Evolutionary conservation across 2,888 invertebrate genomes (phyloP).

Genomic region (Clepsis dumicolana): DNA sequence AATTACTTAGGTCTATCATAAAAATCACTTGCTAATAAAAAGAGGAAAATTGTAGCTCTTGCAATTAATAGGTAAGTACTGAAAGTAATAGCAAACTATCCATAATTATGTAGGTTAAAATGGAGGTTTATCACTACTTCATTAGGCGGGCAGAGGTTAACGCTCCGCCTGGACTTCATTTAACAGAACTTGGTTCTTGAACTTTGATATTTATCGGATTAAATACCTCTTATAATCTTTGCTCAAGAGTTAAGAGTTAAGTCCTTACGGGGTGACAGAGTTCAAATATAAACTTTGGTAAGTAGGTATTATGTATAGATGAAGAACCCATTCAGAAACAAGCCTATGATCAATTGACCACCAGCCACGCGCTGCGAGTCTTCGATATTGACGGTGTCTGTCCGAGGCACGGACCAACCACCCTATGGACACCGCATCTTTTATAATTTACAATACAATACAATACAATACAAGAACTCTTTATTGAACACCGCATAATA

Average conservation of each 20-base stretch:
- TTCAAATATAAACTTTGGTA: background rate
- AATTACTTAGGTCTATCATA: background rate
- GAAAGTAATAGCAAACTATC: background rate
- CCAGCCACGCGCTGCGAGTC: no score
- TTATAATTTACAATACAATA: no score
- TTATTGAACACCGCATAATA: no score
- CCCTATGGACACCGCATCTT: no score
- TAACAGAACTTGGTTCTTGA: constrained; percentile 3
- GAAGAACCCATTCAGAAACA: background rate
- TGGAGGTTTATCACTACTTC: background rate
- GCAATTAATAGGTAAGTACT: background rate
- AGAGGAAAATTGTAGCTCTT: background rate
- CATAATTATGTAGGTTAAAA: background rate
- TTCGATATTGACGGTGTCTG: no score
- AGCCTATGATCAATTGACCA: background rate
- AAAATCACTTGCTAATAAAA: background rate
- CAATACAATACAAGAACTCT: no score
- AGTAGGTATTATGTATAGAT: background rate
- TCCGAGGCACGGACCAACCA: no score
- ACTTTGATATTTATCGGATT: constrained; percentile 15
- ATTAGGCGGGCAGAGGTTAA: constrained; percentile 3
- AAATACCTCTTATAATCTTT: constrained; percentile 9
- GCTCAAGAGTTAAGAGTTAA: background rate
- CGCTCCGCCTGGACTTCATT: background rate
- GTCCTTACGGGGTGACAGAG: background rate